A percentile compares a stretch with the other conserved stretches of the same genome.
Evolutionary conservation across 2,888 invertebrate species (phyloP).

Genomic region (Calameuta filiformis): DNA sequence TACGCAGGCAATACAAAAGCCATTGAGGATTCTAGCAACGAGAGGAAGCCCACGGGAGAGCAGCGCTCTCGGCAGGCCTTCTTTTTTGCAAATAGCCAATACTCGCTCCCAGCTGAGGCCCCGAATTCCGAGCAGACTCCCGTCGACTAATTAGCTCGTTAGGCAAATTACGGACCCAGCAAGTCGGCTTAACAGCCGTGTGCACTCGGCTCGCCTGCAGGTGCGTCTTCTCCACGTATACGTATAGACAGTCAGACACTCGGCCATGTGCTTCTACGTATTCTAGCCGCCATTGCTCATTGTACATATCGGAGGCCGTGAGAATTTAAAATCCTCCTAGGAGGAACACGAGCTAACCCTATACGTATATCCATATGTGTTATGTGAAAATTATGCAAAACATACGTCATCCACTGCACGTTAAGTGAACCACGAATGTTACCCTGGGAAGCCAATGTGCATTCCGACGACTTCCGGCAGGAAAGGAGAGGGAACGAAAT

Average conservation of each 20-base stretch:
- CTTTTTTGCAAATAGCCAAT: background rate
- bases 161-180: slow-evolving; percentile 31
- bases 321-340: slow-evolving; percentile 30
- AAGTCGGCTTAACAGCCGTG: slow-evolving; percentile 36
- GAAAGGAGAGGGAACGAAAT: background rate
- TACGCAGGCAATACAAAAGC: background rate
- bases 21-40: background rate
- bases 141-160: slow-evolving; percentile 43
- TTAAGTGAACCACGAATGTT: background rate
- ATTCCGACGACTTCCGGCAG: background rate
- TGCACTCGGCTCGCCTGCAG: slow-evolving; percentile 9
- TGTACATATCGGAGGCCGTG: slow-evolving; percentile 39
- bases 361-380: slow-evolving; percentile 28
- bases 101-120: background rate
- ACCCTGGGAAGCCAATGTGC: background rate
- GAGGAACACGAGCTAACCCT: background rate
- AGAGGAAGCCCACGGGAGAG: background rate
- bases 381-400: slow-evolving; percentile 52
- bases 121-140: slow-evolving; percentile 15
- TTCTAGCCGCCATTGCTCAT: slow-evolving; percentile 26
- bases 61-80: background rate
- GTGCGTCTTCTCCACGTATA: slow-evolving; percentile 18
- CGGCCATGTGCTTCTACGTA: slow-evolving; percentile 16
- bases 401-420: slow-evolving; percentile 34
- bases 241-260: slow-evolving; percentile 19